Conservation (phyloP, 2,888 invertebrate species). For the Endomychus coccineus region DNA sequence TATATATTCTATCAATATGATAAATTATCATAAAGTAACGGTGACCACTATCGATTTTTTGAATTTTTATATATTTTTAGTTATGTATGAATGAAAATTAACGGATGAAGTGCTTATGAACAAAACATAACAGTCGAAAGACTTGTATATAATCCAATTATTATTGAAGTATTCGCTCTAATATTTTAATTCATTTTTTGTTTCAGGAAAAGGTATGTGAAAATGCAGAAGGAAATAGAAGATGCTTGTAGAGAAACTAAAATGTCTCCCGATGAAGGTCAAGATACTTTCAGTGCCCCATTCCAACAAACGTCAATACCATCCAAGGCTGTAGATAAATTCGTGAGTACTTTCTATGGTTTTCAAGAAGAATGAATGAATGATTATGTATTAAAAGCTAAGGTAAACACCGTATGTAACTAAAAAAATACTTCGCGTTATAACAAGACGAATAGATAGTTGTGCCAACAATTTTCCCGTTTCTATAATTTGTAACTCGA, state of each 20-base stretch:
- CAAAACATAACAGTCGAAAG: neutral
- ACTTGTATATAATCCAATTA: neutral
- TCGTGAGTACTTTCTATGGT: conserved; percentile 55
- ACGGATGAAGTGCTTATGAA: conserved; percentile 16
- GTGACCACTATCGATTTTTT: no score
- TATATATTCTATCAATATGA: no score
- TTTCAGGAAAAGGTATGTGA: conserved; percentile 79
- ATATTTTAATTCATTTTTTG: conserved; percentile 29
- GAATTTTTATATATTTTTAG: no score
- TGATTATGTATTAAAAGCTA: no score
- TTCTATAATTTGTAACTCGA: no score
- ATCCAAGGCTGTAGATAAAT: conserved; percentile 61
- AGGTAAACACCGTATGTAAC: no score
- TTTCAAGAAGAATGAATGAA: no score
- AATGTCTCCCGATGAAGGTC: conserved; percentile 45
- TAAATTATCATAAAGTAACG: no score
- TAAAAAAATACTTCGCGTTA: no score
- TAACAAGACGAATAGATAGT: no score
- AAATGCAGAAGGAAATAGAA: conserved; percentile 82
- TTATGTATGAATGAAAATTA: no score
- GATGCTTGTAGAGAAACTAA: conserved; percentile 77
- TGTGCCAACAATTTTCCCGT: no score
- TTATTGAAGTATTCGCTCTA: conserved; percentile 7
- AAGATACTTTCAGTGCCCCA: conserved; percentile 42
- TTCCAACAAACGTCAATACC: conserved; percentile 49